phyloP scores from a whole-genome alignment of 2,797 vertebrate species.

The Fundulus diaphanus region DNA sequence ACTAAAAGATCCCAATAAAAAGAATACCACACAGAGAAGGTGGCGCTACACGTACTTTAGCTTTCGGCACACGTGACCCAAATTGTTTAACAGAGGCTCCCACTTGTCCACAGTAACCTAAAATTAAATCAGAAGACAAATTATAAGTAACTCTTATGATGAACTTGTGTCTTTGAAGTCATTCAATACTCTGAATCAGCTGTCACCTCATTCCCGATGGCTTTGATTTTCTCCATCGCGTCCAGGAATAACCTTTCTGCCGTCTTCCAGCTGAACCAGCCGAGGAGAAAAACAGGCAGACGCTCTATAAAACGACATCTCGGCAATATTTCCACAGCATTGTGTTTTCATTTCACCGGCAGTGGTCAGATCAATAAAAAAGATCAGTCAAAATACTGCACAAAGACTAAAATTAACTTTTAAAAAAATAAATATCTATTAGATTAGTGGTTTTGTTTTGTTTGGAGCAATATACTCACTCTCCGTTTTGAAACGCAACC shows the following conservation, averaged over 20 bases:
- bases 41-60: slow-evolving; percentile 88
- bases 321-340: background rate
- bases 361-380: background rate
- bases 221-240: slow-evolving; percentile 98
- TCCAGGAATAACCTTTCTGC: slow-evolving; percentile 97
- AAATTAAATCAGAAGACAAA: slow-evolving; percentile 66
- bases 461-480: slow-evolving; percentile 84
- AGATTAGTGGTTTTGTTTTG: background rate
- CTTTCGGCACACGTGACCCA: slow-evolving; percentile 98
- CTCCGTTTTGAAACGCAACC: slow-evolving; percentile 99
- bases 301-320: background rate
- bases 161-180: background rate
- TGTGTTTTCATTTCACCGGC: background rate
- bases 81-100: slow-evolving; percentile 97
- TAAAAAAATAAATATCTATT: background rate
- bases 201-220: slow-evolving; percentile 96
- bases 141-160: background rate
- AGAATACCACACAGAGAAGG: background rate
- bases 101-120: slow-evolving; percentile 95
- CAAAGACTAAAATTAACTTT: background rate
- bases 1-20: too few relatives aligned
- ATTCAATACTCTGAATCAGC: background rate
- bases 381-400: background rate
- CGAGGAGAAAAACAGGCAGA: background rate
- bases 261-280: slow-evolving; percentile 91